Evolutionary conservation across 2,888 invertebrate genomes (phyloP), one percentile per base, ranked within the genome.

Genomic region (Leucoptera coffeella): DNA sequence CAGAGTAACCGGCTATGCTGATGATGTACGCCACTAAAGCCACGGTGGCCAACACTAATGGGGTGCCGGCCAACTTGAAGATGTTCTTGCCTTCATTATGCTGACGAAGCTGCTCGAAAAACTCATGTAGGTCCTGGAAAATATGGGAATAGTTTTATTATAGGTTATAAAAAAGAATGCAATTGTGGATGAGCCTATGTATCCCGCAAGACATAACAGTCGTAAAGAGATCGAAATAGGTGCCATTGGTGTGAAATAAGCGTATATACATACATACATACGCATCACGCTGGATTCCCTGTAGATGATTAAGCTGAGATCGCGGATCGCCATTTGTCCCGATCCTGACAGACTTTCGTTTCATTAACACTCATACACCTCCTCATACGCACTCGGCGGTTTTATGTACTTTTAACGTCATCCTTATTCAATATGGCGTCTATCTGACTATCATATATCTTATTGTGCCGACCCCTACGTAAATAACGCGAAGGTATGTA

Each of bases 21-120:
- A 84, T 50, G 43, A 94, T 69, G 56, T 95, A 97, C 54, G 84
- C 84, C 30, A 82, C 61, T 36, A 92, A 76, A 38, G 91, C 85
- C 39, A 93, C 62, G 14, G 81, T 80, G 44, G 87, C 84, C 52
- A 93, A 84, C 29, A 92, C 91, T 12, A 87, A 86, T 9, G 96
- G 95, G 15, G 97, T 96, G 43, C 92, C 78, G 25, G 92, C 89
- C 34, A 94, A 87, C 52, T 89, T 90, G 64, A 95, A 91, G 34
- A 97, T 82, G 60, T 96, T 97, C 77, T 99, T 99, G 49, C 90
- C 86, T 48, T 96, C 95, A 62, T 99, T 99, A 73, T 93, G 90
- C 29, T 86, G 81, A 46, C 80, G 80, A 48, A 91, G 91, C 48
- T 85, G 87, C 14, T 65, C 65, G 55, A 78, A 94, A 22, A 83